Base-by-base conservation (phyloP, 2,888 invertebrate species). In the Epirrhoe tristata region DNA sequence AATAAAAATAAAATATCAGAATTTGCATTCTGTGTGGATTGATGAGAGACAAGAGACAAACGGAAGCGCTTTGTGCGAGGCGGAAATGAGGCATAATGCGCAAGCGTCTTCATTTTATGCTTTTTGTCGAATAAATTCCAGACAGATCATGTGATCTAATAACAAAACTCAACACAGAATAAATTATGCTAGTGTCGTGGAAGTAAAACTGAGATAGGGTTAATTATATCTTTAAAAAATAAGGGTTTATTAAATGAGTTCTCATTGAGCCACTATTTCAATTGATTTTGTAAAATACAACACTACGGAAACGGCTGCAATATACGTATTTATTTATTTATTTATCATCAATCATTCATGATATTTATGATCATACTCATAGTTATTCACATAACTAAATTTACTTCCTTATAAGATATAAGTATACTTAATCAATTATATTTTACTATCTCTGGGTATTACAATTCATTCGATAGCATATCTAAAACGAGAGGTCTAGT, bases 21-120 rank as follows among this genome's bases (percentile, higher is more conserved):
- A 88, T 90, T 90, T 91, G 90, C 91, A 91, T 91, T 87, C 81
- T 75, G 78, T 78, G 81, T 84, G 85, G 91, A 53, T 59, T 59
- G 59, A 91, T 93, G 90, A 87, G 82, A 88, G 81, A 90, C 86
- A 88, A 88, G 87, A 91, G 91, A 89, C 88, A 88, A 84, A 82
- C 91, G 93, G 93, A 93, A 89, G 84, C 74, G 77, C 88, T 88
- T 93, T 93, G 91, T 91, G 74, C 74, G 59, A 76, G 82, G 82
- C 93, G 93, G 93, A 93, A 91, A 87, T 77, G 82, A 82, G 82
- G 80, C 84, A 93, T 84, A 93, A 93, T 85, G 88, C 87, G 54
- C 59, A 52, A 84, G 85, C 79, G 84, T 88, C 86, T 86, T 85
- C 83, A 79, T 80, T 81, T 82, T 82, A 80, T 74, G 58, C 66